Evolutionary conservation across 2,888 invertebrate genomes (phyloP), one percentile per base, ranked within the genome.

Genomic region (Harmothoe impar): DNA sequence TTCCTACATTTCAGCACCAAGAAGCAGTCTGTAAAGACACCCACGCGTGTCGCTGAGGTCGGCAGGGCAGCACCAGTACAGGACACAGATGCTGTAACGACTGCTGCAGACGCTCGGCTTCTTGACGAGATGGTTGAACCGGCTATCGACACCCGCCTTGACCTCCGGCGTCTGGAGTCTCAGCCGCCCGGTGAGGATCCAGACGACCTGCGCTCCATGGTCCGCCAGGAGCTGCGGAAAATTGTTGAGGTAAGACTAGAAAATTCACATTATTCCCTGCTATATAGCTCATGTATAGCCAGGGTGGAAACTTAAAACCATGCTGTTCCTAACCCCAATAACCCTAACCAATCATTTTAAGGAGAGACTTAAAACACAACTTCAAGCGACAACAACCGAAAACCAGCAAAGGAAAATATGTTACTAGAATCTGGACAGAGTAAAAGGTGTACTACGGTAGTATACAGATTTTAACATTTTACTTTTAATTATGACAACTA

Each of bases 141-240:
- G 20, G 77, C 35, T 35, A 12, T 43, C 0, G 86, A 86, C 25
- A 86, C 52, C n/a, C 86, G 86, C 25, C 54, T 86, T n/a, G 86
- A 86, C 86, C 86, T 86, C 52, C 86, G 86, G 17, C 29, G 20
- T 20, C 52, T 29, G 25, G 54, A 52, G 54, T 15, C 43, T 10
- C n/a, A 17, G 29, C 23, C 43, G 0, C 33, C 33, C 43, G 10
- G n/a, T n/a, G 54, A 86, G 0, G 31, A 86, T 0, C 29, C 31
- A 29, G 54, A 56, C 3, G 94, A 94, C 90, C 91, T 95, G 68
- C 94, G 94, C 90, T 91, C 93, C 54, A 93, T 94, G 84, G 94
- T 95, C 25, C 92, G 95, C 78, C 93, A 94, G 54, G 95, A 95
- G 92, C 92, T 95, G 89, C 92, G 94, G 23, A 93, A 94, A 91